These are phyloP conservation scores for Ispidina picta DNA, from an alignment of 2,797 vertebrate species.

Conservation along the genomic window DNA sequence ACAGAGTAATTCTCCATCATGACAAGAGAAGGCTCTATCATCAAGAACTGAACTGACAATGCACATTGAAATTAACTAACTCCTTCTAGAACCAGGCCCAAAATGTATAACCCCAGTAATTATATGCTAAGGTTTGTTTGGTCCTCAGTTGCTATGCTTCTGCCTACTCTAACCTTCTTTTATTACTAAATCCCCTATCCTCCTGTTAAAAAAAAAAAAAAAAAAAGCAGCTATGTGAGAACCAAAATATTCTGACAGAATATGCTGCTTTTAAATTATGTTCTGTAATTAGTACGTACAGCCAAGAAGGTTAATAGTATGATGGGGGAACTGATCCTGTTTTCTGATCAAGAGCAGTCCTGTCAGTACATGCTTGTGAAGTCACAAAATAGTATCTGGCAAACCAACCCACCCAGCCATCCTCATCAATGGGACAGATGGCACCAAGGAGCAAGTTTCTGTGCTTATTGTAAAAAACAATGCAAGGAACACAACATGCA, in stretches of 20 bases:
- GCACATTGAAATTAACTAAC: background rate
- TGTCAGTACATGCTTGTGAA: background rate
- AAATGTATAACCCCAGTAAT: background rate
- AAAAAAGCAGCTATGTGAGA: background rate
- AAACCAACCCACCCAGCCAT: background rate
- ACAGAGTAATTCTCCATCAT: background rate
- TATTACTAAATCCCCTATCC: background rate
- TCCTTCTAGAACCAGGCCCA: background rate
- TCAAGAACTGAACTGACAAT: background rate
- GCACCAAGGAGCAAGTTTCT: background rate
- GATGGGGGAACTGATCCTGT: background rate
- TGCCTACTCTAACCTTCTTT: background rate
- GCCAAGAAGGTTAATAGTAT: slow-evolving; percentile 17
- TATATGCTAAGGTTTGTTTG: background rate
- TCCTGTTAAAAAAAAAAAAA: background rate
- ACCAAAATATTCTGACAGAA: slow-evolving; percentile 60
- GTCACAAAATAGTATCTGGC: background rate
- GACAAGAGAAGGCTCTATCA: background rate
- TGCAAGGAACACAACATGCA: background rate
- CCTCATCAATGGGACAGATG: background rate
- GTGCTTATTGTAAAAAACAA: background rate
- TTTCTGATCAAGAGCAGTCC: slow-evolving; percentile 13
- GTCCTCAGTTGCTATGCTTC: background rate
- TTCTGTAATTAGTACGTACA: slow-evolving; percentile 32
- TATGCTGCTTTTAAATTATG: slow-evolving; percentile 49